Percentiles rank a stretch among this genome's conserved stretches.
These are phyloP conservation scores for Thamnophis elegans DNA, from an alignment of 2,797 vertebrate genomes.

Conservation along the genomic window DNA sequence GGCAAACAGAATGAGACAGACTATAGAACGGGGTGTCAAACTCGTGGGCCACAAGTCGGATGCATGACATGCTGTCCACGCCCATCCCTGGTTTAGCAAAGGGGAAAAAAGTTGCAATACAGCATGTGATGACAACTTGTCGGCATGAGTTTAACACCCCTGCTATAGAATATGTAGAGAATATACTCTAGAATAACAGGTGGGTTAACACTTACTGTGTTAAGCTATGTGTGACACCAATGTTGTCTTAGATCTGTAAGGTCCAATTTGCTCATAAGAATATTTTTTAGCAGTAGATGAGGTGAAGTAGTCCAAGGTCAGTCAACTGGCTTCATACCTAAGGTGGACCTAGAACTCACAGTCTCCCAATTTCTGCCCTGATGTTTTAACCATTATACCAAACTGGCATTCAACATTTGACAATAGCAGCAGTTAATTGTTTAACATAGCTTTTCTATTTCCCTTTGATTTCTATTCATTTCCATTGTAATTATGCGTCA, in stretches of 20 bases:
- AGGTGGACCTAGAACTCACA: not conserved
- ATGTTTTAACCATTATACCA: not conserved
- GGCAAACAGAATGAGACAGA: not conserved
- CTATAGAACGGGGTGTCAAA: not conserved
- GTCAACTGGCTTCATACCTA: not conserved
- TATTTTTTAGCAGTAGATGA: not conserved
- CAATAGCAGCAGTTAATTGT: slow-evolving; percentile 42
- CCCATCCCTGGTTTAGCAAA: too few relatives aligned
- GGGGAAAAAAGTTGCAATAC: too few relatives aligned
- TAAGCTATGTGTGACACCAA: not conserved
- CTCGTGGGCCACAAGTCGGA: too few relatives aligned
- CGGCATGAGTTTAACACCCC: too few relatives aligned
- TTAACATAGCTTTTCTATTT: slow-evolving; percentile 44
- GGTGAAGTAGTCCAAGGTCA: not conserved
- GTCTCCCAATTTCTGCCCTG: not conserved
- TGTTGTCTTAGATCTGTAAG: not conserved
- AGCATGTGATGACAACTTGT: too few relatives aligned
- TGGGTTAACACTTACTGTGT: not conserved
- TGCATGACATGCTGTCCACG: too few relatives aligned
- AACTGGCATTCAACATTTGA: not conserved
- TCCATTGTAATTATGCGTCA: slow-evolving; percentile 14
- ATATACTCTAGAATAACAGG: not conserved
- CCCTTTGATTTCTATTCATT: slow-evolving; percentile 33
- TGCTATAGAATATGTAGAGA: not conserved
- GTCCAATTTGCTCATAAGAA: not conserved